phyloP scores from a whole-genome alignment of 2,797 vertebrate genomes.

The Poecilia wingei region DNA sequence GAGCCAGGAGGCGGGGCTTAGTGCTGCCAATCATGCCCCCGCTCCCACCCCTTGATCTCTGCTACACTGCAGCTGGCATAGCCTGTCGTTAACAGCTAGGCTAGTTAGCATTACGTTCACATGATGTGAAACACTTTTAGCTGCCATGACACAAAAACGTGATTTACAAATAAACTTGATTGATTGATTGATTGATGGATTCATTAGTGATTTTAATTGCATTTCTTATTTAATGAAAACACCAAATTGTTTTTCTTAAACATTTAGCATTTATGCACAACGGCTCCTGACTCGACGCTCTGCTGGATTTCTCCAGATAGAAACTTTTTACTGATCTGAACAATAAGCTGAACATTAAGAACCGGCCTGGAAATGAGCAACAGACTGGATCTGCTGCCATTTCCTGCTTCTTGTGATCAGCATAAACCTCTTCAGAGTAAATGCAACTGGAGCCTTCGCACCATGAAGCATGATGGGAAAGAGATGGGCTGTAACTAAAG shows the following conservation, averaged over 20 bases:
- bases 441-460: slow-evolving; percentile 78
- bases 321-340: not conserved
- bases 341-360: not conserved
- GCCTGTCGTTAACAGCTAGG: too few species aligned
- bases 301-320: not conserved
- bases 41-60: too few species aligned
- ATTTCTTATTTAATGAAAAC: not conserved
- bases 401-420: slow-evolving; percentile 58
- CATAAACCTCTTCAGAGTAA: slow-evolving; percentile 59
- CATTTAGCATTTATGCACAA: not conserved
- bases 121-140: too few species aligned
- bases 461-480: slow-evolving; percentile 72
- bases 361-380: slow-evolving; percentile 22
- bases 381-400: slow-evolving; percentile 31
- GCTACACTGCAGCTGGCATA: too few species aligned
- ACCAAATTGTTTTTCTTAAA: not conserved
- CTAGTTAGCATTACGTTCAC: too few species aligned
- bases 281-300: not conserved
- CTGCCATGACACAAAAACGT: too few species aligned
- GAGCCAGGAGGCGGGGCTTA: too few species aligned
- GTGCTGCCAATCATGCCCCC: too few species aligned
- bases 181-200: not conserved
- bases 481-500: slow-evolving; percentile 83
- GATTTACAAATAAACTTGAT: too few species aligned
- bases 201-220: not conserved